Evolutionary conservation across 2,113 vertebrate species (phyloP), one percentile per base, ranked within the genome.

Genomic region (Cyprinodon variegatus): DNA sequence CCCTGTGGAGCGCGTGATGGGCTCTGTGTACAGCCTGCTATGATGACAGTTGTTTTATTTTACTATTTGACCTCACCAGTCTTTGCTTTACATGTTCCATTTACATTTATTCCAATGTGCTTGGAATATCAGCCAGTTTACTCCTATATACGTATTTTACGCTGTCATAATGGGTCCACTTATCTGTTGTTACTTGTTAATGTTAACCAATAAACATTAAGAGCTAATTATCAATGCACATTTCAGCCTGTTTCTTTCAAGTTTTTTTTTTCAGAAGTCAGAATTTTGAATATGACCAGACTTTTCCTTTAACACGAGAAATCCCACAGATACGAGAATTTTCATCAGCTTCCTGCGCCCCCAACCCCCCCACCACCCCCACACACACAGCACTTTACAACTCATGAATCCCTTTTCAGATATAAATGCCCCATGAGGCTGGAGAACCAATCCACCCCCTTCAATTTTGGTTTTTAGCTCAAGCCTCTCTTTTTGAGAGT

Each of bases 61-160:
- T 57, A 2, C 50, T 53, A 57, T 20, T 57, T 57, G 17, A 57
- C 50, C 50, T 57, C 50, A 57, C n/a, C 74, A 74, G 46, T 72
- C 41, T 65, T 74, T 84, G 41, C 68, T 86, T 84, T 74, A 72
- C 63, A 46, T 50, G 46, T 85, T 68, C 63, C 57, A 22, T 68
- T 69, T 11, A 46, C 61, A 68, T 0, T 40, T 36, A 64, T 15
- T 57, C 8, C 17, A 50, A 4, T 79, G 50, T 65, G 59, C 2
- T 65, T 20, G 77, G 83, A 88, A 84, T 72, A 78, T 65, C 15
- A 78, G n/a, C 36, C 81, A 78, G 89, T 92, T 91, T 90, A 89
- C 88, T 41, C 81, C 29, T 4, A 80, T 57, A 63, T 41, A 15
- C 65, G 79, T 86, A 81, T 81, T 88, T 79, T 83, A 71, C 60